Base-by-base conservation (phyloP, 2,113 vertebrate genomes). In the Pelusios castaneus region DNA sequence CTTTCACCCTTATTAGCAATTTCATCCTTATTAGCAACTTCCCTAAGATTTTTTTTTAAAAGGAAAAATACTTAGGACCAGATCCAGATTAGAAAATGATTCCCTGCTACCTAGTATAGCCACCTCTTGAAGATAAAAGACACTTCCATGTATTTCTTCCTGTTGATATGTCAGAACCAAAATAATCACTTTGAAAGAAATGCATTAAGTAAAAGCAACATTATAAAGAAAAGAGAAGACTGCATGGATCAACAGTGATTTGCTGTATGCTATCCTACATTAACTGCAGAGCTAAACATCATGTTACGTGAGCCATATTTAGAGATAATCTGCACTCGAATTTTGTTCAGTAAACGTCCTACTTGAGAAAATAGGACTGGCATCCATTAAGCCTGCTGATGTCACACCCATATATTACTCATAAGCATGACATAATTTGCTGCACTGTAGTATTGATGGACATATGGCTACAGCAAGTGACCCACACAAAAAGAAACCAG, bases 391-490 rank as follows among this genome's bases (percentile, higher is more conserved):
- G 7, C 73, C 12, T 5, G 12, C 19, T 75, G 41, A 43, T 45
- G 10, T 0, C 1, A 22, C 0, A n/a, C 3, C 45, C 76, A 27
- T 27, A 5, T 76, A 27, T 45, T 76, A 76, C 25, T 43, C 41
- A 43, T 27, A 29, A 29, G 24, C 27, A 76, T 76, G 25, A 41
- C 41, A 38, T 67, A 43, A 27, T 43, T 22, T 41, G 10, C 41
- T 75, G 22, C 41, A 75, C 22, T 22, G 25, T 24, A 43, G 21
- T 43, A 73, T 73, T 10, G 38, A 41, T 41, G 10, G 19, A 38
- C 67, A 73, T 25, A 75, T 43, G 10, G 41, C 41, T 25, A 27
- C 3, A 3, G 41, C 38, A 75, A 75, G 22, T 75, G 70, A 75
- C 24, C 24, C 21, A 43, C 34, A 67, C 34, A n/a, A 67, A 67